Evolutionary conservation across 2,113 vertebrate genomes (phyloP).

Genomic region (Odontophorus gujanensis): DNA sequence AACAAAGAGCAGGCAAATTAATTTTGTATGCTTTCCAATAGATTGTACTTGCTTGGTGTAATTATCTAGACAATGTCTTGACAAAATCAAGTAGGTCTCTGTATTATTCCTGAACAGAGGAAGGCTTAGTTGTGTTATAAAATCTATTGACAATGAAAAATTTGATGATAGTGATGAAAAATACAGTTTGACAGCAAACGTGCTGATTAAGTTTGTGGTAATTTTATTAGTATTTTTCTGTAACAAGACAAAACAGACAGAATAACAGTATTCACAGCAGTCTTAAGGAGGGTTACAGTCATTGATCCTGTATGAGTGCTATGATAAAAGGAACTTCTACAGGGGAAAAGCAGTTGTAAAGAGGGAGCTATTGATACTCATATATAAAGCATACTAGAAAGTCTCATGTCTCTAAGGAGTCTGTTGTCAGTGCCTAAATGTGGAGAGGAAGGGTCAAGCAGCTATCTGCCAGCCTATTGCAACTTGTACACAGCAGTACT

Average conservation of each 20-base stretch:
- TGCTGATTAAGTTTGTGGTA: fast-evolving
- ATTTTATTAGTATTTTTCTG: background rate
- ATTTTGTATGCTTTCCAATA: background rate
- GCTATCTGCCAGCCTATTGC: background rate
- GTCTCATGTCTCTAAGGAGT: background rate
- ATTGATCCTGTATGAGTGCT: background rate
- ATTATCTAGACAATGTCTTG: background rate
- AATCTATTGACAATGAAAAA: background rate
- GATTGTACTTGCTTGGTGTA: background rate
- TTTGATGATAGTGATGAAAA: background rate
- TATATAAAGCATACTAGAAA: background rate
- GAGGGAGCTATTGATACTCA: background rate
- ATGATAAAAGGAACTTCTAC: background rate
- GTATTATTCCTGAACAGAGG: background rate
- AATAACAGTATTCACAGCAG: background rate
- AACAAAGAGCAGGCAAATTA: background rate
- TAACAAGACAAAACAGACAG: background rate
- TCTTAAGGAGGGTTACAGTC: background rate
- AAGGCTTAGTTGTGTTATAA: background rate
- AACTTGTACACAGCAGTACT: background rate
- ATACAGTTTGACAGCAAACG: background rate
- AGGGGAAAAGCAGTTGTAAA: background rate
- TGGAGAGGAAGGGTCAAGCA: background rate
- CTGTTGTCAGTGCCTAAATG: background rate
- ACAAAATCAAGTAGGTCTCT: background rate